phyloP scores from a whole-genome alignment of 2,797 vertebrate genomes.

The Argyrosomus regius region DNA sequence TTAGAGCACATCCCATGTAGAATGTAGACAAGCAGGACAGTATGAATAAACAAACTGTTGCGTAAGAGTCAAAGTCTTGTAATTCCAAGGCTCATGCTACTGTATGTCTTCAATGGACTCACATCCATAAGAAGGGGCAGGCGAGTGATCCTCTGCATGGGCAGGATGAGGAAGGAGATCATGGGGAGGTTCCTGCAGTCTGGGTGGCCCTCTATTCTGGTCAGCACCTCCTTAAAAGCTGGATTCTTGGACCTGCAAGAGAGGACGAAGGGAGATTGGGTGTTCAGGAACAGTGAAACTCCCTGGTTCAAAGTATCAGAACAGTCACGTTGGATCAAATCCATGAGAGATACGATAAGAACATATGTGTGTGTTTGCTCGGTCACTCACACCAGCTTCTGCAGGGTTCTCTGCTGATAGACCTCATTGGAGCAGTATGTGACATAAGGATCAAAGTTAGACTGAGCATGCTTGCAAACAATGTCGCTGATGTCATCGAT shows the following conservation, averaged over 20 bases:
- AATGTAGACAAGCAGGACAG: conserved; percentile 13
- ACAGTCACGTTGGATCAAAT: conserved; percentile 36
- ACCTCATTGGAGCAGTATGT: conserved; percentile 99
- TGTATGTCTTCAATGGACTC: conserved; percentile 75
- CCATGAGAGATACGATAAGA: conserved; percentile 42
- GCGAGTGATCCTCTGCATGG: conserved; percentile 98
- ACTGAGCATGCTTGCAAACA: conserved; percentile 89
- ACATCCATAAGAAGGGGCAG: conserved; percentile 98
- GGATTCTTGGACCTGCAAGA: conserved; percentile 89
- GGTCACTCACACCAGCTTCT: conserved; percentile 92
- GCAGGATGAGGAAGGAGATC: conserved; percentile 98
- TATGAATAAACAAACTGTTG: conserved; percentile 60
- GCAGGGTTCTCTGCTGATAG: conserved; percentile 96
- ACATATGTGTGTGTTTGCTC: background rate
- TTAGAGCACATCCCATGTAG: conserved; percentile 26
- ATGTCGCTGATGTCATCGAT: conserved; percentile 96
- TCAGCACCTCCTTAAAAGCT: conserved; percentile 91
- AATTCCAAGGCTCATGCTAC: conserved; percentile 47
- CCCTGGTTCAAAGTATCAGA: conserved; percentile 23
- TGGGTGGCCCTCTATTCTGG: conserved; percentile 91
- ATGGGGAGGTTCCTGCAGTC: conserved; percentile 96
- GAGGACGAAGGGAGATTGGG: background rate
- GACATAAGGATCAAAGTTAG: conserved; percentile 95
- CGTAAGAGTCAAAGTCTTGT: conserved; percentile 57
- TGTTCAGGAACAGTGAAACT: conserved; percentile 20